phyloP scores from a whole-genome alignment of 2,888 invertebrate genomes.

The Leptarthrus brevirostris region DNA sequence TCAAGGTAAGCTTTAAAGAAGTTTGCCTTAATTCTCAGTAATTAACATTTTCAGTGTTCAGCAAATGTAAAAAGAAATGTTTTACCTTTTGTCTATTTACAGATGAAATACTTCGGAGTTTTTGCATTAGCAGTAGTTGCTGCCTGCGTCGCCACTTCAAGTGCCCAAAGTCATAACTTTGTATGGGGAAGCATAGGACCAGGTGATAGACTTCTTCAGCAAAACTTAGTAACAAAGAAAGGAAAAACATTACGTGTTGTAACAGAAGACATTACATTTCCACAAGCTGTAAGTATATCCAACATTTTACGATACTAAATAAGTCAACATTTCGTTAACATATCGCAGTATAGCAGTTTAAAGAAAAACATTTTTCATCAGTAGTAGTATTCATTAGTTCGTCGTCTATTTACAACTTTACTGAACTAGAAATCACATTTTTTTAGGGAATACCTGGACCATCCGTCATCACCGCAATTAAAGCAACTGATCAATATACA shows the following conservation, averaged over 20 bases:
- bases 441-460: conserved; percentile 55
- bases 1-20: too few species aligned
- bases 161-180: conserved; percentile 29
- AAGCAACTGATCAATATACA: conserved; percentile 65
- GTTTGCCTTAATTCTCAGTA: too few species aligned
- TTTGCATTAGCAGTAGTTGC: neutral
- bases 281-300: neutral
- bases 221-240: neutral
- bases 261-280: neutral
- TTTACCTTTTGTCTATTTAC: neutral
- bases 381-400: too few species aligned
- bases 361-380: neutral
- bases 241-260: conserved; percentile 7
- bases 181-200: neutral
- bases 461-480: conserved; percentile 63
- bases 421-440: too few species aligned
- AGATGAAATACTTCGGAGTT: conserved; percentile 10
- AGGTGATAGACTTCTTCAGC: neutral
- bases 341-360: neutral
- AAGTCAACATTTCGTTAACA: too few species aligned
- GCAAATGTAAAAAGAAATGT: too few species aligned
- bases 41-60: too few species aligned
- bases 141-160: conserved; percentile 12
- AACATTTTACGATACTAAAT: too few species aligned
- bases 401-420: too few species aligned